phyloP scores from a whole-genome alignment of 2,888 invertebrate species.

The Nipponacmea schrenckii region DNA sequence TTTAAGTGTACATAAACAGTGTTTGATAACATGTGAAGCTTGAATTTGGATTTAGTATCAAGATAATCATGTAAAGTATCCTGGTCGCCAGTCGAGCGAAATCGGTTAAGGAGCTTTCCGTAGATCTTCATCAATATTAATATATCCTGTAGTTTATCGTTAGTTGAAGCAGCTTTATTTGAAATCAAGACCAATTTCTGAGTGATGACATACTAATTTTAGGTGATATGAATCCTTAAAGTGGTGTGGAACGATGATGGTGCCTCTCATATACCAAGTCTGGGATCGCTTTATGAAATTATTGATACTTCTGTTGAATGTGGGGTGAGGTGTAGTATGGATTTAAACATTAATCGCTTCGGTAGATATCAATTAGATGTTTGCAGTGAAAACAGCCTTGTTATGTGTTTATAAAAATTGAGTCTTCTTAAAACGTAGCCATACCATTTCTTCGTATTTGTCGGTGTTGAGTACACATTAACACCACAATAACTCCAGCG shows the following conservation, averaged over 20 bases:
- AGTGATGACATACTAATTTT: neutral
- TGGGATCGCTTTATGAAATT: neutral
- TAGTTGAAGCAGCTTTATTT: neutral
- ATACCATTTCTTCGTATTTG: too few species aligned
- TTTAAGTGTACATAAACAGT: too few species aligned
- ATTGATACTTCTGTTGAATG: neutral
- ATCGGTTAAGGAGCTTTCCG: too few species aligned
- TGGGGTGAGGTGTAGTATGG: neutral
- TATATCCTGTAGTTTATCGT: neutral
- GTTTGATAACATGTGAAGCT: too few species aligned
- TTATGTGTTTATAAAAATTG: too few species aligned
- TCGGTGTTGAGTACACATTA: too few species aligned
- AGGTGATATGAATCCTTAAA: neutral
- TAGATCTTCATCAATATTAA: too few species aligned
- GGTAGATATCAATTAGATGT: neutral
- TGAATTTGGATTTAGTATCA: too few species aligned
- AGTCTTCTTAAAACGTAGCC: too few species aligned
- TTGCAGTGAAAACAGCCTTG: neutral
- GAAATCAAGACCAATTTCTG: neutral
- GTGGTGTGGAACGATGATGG: neutral
- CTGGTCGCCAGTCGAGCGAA: too few species aligned
- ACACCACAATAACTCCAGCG: too few species aligned
- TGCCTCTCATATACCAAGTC: neutral
- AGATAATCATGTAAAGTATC: too few species aligned
- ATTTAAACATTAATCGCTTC: neutral